Conservation (phyloP, 2,113 vertebrate species). For the Nematolebias whitei region DNA sequence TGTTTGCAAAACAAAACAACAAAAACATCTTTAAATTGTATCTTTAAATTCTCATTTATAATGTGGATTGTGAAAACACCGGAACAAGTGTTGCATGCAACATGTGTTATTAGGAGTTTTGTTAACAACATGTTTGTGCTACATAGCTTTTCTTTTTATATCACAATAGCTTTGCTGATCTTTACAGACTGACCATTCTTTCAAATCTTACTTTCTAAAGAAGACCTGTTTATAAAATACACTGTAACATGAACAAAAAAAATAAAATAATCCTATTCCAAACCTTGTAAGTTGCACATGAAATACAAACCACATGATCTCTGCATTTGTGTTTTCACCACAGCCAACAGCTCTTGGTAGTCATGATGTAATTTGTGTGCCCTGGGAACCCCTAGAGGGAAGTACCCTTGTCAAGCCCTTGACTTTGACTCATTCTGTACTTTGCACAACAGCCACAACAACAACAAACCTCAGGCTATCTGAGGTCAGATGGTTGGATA, state of each 20-base stretch:
- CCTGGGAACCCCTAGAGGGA: constrained; percentile 48
- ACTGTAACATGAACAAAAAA: too few relatives aligned
- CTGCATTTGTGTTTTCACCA: constrained; percentile 28
- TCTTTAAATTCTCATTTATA: too few relatives aligned
- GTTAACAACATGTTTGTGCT: too few relatives aligned
- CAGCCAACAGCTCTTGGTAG: constrained; percentile 12
- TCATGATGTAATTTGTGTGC: constrained; percentile 45
- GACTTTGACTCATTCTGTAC: constrained; percentile 56
- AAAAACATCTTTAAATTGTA: too few relatives aligned
- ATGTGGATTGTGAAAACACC: too few relatives aligned
- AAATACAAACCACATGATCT: constrained; percentile 14
- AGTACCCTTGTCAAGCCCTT: constrained; percentile 55
- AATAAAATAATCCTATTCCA: too few relatives aligned
- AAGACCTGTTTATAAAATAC: too few relatives aligned
- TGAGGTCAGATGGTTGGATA: constrained; percentile 39
- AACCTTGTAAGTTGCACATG: background rate
- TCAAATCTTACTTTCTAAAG: background rate
- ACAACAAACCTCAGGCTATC: constrained; percentile 44
- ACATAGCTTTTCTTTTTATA: too few relatives aligned
- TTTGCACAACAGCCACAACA: constrained; percentile 29
- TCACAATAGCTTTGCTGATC: background rate
- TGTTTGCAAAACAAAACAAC: too few relatives aligned
- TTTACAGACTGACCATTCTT: background rate
- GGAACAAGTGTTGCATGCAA: too few relatives aligned
- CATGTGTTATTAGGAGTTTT: background rate